Conservation (phyloP, 2,113 vertebrate genomes). For the Stomatorhinus ivindoensis region DNA sequence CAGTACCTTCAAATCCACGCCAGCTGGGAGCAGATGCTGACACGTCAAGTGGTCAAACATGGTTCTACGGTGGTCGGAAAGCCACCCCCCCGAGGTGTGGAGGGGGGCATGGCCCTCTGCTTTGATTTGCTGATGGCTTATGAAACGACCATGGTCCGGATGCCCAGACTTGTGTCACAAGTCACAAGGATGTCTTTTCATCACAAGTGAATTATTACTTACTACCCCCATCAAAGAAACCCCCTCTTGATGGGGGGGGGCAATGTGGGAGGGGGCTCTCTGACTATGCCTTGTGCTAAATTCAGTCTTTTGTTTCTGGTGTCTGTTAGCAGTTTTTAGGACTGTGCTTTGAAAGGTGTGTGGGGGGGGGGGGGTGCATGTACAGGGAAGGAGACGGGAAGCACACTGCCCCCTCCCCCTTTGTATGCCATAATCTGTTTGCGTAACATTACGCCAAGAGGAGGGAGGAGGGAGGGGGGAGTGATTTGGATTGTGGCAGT, state of each 20-base stretch:
- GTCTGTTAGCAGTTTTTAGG: neutral
- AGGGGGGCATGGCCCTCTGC: constrained; percentile 10
- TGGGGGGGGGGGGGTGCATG: neutral
- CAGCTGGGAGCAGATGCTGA: neutral
- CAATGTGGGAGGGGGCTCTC: neutral
- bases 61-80: neutral
- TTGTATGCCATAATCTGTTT: neutral
- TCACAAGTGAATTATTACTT: constrained; percentile 18
- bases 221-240: constrained; percentile 21
- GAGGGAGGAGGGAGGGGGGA: no score
- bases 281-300: neutral
- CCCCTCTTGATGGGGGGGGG: neutral
- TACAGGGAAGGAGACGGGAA: neutral
- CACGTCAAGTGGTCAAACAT: neutral
- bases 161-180: neutral
- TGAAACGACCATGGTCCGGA: constrained; percentile 24
- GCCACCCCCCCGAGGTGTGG: neutral
- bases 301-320: neutral
- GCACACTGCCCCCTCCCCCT: neutral
- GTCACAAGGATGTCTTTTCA: neutral
- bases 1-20: neutral
- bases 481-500: neutral
- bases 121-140: constrained; percentile 34
- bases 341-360: neutral
- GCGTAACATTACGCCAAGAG: neutral